These are phyloP conservation scores for Sphinx pinastri DNA, from an alignment of 2,888 invertebrate genomes.

Conservation along the genomic window DNA sequence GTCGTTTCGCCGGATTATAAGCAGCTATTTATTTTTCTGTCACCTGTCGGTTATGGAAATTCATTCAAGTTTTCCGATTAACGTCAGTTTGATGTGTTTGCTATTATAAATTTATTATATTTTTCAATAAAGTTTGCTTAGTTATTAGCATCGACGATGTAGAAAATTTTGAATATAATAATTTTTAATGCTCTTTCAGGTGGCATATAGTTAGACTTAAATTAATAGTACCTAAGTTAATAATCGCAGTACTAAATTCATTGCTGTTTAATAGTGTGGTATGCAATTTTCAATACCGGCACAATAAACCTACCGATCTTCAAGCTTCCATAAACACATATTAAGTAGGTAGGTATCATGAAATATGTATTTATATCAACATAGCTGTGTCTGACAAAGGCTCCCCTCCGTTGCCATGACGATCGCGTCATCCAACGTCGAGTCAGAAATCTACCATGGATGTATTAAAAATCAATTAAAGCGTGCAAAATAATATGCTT, in stretches of 20 bases:
- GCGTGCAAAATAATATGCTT: conserved; percentile 10
- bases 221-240: too few species aligned
- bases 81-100: conserved; percentile 34
- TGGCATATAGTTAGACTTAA: too few species aligned
- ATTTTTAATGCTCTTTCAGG: too few species aligned
- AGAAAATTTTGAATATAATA: too few species aligned
- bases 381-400: conserved; percentile 49
- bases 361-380: conserved; percentile 58
- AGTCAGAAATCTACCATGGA: conserved; percentile 16
- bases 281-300: neutral
- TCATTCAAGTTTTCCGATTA: conserved; percentile 77
- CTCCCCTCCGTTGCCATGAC: conserved; percentile 64
- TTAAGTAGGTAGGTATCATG: conserved; percentile 35
- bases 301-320: neutral
- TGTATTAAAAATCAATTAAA: conserved; percentile 37
- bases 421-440: conserved; percentile 49
- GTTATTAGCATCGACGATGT: conserved; percentile 20
- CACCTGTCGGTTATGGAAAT: conserved; percentile 75
- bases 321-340: neutral
- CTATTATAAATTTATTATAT: conserved; percentile 1
- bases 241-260: too few species aligned
- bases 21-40: conserved; percentile 76
- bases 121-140: neutral
- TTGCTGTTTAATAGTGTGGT: too few species aligned
- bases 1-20: conserved; percentile 66